These are phyloP conservation scores for Zosterops lateralis DNA, from an alignment of 2,113 vertebrate species.

Conservation along the genomic window DNA sequence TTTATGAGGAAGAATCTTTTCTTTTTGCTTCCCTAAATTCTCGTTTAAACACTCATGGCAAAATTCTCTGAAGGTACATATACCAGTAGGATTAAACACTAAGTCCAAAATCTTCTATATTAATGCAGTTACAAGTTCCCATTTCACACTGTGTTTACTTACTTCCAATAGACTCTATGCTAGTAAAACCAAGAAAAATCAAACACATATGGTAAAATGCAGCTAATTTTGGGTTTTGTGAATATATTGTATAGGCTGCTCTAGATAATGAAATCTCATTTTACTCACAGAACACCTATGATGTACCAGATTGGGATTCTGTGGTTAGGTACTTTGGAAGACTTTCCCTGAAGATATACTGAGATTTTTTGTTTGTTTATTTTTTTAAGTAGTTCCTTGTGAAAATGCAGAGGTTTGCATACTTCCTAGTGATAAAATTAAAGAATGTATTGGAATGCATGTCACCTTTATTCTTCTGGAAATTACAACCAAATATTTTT, in stretches of 20 bases:
- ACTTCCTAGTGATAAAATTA: neutral
- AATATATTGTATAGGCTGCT: neutral
- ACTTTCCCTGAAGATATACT: neutral
- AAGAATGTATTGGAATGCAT: neutral
- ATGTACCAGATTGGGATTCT: neutral
- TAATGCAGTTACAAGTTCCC: neutral
- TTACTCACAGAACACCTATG: neutral
- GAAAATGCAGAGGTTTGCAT: neutral
- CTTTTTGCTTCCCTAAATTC: neutral
- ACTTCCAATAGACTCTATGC: neutral
- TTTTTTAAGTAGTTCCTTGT: neutral
- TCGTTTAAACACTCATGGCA: neutral
- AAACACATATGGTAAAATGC: neutral
- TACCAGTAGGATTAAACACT: neutral
- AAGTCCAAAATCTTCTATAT: neutral
- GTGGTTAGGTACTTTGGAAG: neutral
- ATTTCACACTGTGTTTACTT: neutral
- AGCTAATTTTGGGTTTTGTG: neutral
- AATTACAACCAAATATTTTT: neutral
- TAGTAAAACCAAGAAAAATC: neutral
- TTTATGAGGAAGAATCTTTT: neutral
- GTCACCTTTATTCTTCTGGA: neutral
- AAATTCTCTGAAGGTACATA: neutral
- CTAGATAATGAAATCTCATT: neutral
- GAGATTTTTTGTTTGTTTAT: neutral